Conservation (phyloP, 2,797 vertebrate genomes). For the Chelon labrosus region DNA sequence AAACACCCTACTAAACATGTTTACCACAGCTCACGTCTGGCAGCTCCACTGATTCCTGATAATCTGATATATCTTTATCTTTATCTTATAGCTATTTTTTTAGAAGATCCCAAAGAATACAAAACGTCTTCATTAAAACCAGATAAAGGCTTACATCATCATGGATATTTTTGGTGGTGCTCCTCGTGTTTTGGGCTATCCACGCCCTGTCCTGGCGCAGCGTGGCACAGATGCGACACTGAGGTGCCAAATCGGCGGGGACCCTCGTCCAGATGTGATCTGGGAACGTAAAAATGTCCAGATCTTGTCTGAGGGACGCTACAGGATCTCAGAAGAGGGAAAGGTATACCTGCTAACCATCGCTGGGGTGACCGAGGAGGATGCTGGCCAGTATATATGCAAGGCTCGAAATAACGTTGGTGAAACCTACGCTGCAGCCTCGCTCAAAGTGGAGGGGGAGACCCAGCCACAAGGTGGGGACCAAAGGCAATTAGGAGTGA, state of each 20-base stretch:
- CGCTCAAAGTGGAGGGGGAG: slow-evolving; percentile 86
- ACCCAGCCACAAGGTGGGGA: slow-evolving; percentile 36
- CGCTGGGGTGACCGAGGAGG: slow-evolving; percentile 80
- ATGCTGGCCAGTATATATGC: slow-evolving; percentile 94
- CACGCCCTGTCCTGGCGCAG: slow-evolving; percentile 88
- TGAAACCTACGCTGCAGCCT: slow-evolving; percentile 92
- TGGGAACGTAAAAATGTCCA: slow-evolving; percentile 93
- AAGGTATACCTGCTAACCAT: slow-evolving; percentile 90
- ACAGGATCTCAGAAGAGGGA: slow-evolving; percentile 87
- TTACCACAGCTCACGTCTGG: slow-evolving; percentile 25
- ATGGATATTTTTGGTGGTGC: slow-evolving; percentile 92
- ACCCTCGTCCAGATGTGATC: slow-evolving; percentile 90
- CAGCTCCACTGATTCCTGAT: not conserved
- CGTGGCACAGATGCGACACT: slow-evolving; percentile 87
- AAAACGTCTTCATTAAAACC: not conserved
- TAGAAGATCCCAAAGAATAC: slow-evolving; percentile 1
- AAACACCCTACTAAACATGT: slow-evolving; percentile 5
- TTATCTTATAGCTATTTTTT: slow-evolving; percentile 41
- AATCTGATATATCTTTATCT: slow-evolving; percentile 18
- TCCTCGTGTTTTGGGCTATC: slow-evolving; percentile 93
- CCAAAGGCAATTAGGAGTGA: slow-evolving; percentile 36
- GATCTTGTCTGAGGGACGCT: slow-evolving; percentile 84
- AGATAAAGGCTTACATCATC: slow-evolving; percentile 1
- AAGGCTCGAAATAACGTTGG: slow-evolving; percentile 91
- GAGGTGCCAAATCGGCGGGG: slow-evolving; percentile 91